Conservation (phyloP, 2,888 invertebrate genomes). For the Erebia ligea region DNA sequence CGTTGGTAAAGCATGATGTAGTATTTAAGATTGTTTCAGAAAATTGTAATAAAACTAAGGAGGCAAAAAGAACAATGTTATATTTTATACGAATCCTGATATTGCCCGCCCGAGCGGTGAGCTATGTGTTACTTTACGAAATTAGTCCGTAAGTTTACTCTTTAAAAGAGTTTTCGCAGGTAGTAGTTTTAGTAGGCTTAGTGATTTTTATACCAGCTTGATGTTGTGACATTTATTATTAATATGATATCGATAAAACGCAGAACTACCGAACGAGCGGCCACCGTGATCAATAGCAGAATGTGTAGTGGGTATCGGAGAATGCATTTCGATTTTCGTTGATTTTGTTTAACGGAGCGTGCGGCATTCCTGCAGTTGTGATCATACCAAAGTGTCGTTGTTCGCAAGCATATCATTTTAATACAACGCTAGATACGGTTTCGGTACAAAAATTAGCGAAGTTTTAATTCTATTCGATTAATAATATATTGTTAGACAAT, state of each 20-base stretch:
- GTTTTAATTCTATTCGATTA: constrained; percentile 77
- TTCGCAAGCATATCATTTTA: constrained; percentile 81
- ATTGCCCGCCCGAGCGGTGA: constrained; percentile 57
- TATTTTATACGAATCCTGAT: constrained; percentile 78
- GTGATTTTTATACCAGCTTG: constrained; percentile 84
- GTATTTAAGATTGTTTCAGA: constrained; percentile 79
- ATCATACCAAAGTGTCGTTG: constrained; percentile 80
- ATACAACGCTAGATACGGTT: constrained; percentile 76
- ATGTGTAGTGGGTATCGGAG: constrained; percentile 76
- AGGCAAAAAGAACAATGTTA: constrained; percentile 70
- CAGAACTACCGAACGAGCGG: constrained; percentile 71
- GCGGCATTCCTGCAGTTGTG: constrained; percentile 67
- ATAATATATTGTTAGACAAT: constrained; percentile 78
- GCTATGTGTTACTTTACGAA: constrained; percentile 77
- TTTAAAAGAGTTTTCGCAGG: constrained; percentile 83
- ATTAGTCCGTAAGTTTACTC: constrained; percentile 78
- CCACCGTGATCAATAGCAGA: constrained; percentile 73
- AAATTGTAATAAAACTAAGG: constrained; percentile 80
- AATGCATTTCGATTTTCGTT: constrained; percentile 48
- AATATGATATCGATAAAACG: constrained; percentile 70
- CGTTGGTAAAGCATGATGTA: constrained; percentile 71
- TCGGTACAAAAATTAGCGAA: constrained; percentile 79
- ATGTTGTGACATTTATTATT: constrained; percentile 82
- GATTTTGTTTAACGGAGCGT: constrained; percentile 61
- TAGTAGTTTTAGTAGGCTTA: constrained; percentile 83